Conservation (phyloP, 2,113 vertebrate genomes). For the Pyrgilauda ruficollis region DNA sequence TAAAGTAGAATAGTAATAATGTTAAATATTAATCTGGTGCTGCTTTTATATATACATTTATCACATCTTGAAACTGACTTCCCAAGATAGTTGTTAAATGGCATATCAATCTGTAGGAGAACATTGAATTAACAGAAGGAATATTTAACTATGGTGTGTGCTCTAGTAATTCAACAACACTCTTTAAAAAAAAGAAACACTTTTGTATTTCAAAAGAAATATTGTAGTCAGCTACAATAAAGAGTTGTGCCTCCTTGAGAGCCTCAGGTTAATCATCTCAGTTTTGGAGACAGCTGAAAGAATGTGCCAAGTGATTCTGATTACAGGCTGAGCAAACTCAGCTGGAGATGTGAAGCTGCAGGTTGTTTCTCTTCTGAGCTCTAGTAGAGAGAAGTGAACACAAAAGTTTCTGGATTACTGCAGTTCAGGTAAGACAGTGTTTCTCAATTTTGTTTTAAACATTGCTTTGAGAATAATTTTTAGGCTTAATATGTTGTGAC, state of each 20-base stretch:
- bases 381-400: not conserved
- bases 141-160: not conserved
- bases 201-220: not conserved
- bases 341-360: not conserved
- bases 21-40: not conserved
- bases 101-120: not conserved
- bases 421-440: not conserved
- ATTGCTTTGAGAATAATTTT: not conserved
- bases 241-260: not conserved
- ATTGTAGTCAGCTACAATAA: not conserved
- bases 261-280: not conserved
- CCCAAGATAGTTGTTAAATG: not conserved
- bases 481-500: not conserved
- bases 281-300: not conserved
- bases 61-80: not conserved
- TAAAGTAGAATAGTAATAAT: not conserved
- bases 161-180: not conserved
- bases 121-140: not conserved
- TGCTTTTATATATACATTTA: not conserved
- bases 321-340: not conserved
- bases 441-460: not conserved
- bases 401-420: not conserved
- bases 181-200: not conserved
- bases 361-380: not conserved
- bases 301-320: not conserved